Percentiles rank a stretch among this genome's conserved stretches.
Evolutionary conservation across 1,140 invertebrate species (phyloP).

Genomic region (Drosophila tsacasi): DNA sequence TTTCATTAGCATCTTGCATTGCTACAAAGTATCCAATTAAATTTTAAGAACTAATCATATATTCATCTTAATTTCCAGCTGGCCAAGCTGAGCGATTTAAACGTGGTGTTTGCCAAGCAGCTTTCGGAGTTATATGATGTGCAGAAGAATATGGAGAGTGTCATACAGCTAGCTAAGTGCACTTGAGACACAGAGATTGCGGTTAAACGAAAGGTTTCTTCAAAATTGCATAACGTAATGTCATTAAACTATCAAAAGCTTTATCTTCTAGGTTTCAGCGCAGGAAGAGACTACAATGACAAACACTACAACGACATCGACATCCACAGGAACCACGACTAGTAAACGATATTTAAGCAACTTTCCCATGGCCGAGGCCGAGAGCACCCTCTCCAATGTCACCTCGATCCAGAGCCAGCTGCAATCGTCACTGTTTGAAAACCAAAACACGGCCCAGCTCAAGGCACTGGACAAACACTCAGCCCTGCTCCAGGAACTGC

Average conservation of each 20-base stretch:
- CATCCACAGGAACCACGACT: slow-evolving; percentile 65
- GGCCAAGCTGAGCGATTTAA: slow-evolving; percentile 78
- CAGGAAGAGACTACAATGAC: slow-evolving; percentile 76
- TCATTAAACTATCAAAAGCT: neutral
- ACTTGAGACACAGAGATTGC: slow-evolving; percentile 84
- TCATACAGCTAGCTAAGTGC: slow-evolving; percentile 82
- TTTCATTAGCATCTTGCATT: too few relatives aligned
- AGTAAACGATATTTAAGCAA: slow-evolving; percentile 82
- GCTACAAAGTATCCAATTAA: too few relatives aligned
- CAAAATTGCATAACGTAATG: neutral
- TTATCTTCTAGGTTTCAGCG: slow-evolving; percentile 71
- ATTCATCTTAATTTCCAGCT: slow-evolving; percentile 51
- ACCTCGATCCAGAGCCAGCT: slow-evolving; percentile 84
- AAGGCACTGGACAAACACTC: slow-evolving; percentile 79
- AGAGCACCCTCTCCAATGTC: slow-evolving; percentile 84
- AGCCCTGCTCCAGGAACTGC: slow-evolving; percentile 73
- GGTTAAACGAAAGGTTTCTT: slow-evolving; percentile 70
- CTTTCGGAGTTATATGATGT: slow-evolving; percentile 82
- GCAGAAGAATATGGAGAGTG: slow-evolving; percentile 87
- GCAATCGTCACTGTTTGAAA: slow-evolving; percentile 82
- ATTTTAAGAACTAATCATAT: neutral
- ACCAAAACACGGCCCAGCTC: slow-evolving; percentile 63
- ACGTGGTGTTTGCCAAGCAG: slow-evolving; percentile 78
- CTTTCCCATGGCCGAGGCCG: slow-evolving; percentile 73
- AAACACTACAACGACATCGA: slow-evolving; percentile 73